phyloP scores from a whole-genome alignment of 2,888 invertebrate species.

The Eupithecia subfuscata region DNA sequence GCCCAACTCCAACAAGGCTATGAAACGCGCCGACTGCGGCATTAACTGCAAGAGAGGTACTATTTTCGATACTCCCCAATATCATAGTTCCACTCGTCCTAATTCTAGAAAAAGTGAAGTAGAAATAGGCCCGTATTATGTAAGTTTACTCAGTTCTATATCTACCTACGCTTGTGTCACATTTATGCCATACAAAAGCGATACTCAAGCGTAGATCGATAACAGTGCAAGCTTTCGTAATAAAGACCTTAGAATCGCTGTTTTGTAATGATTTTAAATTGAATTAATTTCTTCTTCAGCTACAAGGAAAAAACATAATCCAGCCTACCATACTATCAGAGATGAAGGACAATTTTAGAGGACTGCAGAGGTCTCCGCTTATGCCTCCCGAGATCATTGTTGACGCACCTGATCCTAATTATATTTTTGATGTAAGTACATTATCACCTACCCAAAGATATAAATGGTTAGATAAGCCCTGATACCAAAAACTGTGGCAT shows the following conservation, averaged over 20 bases:
- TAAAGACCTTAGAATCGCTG: not conserved
- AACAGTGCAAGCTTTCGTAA: not conserved
- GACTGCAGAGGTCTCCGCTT: slow-evolving; percentile 54
- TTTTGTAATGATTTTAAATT: not conserved
- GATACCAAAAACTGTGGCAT: no score
- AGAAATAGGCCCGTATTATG: no score
- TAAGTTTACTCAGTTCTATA: no score
- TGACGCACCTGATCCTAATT: slow-evolving; percentile 70
- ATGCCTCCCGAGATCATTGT: slow-evolving; percentile 67
- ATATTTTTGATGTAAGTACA: slow-evolving; percentile 71
- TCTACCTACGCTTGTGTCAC: no score
- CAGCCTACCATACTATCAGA: slow-evolving; percentile 69
- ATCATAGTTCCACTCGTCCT: no score
- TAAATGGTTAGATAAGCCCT: no score
- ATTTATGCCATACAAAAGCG: no score
- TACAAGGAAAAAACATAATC: slow-evolving; percentile 63
- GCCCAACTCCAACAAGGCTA: slow-evolving; percentile 78
- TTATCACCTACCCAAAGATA: not conserved
- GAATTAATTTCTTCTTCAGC: slow-evolving; percentile 52
- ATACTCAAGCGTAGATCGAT: not conserved
- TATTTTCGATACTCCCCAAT: no score
- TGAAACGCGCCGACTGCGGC: slow-evolving; percentile 73
- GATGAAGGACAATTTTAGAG: slow-evolving; percentile 74
- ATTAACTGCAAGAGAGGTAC: slow-evolving; percentile 66
- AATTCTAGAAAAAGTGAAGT: no score